phyloP scores from a whole-genome alignment of 2,113 vertebrate species.

The Syrrhaptes paradoxus region DNA sequence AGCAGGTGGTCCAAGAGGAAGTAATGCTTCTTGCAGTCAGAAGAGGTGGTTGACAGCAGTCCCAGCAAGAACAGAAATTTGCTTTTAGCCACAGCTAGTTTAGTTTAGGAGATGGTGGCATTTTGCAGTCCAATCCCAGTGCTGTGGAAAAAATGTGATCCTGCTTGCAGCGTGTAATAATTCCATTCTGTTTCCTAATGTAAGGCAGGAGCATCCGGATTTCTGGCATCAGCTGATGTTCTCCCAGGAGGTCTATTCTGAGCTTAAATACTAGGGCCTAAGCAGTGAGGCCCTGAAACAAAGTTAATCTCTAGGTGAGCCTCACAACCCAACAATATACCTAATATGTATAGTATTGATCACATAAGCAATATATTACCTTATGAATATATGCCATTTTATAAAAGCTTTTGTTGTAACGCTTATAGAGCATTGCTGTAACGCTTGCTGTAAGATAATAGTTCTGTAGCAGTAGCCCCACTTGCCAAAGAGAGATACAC shows the following conservation, averaged over 20 bases:
- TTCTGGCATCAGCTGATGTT: background rate
- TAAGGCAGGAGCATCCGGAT: background rate
- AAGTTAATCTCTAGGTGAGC: too few relatives aligned
- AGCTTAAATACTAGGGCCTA: background rate
- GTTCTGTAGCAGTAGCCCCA: too few relatives aligned
- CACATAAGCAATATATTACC: too few relatives aligned
- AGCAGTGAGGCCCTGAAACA: too few relatives aligned
- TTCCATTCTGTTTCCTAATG: background rate
- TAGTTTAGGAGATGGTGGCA: background rate
- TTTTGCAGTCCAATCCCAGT: background rate
- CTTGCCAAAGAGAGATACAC: too few relatives aligned
- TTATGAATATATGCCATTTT: too few relatives aligned
- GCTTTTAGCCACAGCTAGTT: background rate
- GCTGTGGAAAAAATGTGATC: background rate
- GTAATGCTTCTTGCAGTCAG: background rate
- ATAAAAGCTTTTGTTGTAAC: too few relatives aligned
- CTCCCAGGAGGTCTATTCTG: conserved; percentile 26
- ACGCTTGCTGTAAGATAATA: too few relatives aligned
- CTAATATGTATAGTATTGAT: too few relatives aligned
- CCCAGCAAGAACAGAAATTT: background rate
- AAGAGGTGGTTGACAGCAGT: background rate
- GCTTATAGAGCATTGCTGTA: too few relatives aligned
- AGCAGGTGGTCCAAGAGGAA: background rate
- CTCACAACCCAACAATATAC: too few relatives aligned
- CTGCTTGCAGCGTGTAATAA: background rate